A percentile compares a stretch with the other conserved stretches of the same genome.
Evolutionary conservation across 2,888 invertebrate genomes (phyloP).

Genomic region (Sisyra terminalis): DNA sequence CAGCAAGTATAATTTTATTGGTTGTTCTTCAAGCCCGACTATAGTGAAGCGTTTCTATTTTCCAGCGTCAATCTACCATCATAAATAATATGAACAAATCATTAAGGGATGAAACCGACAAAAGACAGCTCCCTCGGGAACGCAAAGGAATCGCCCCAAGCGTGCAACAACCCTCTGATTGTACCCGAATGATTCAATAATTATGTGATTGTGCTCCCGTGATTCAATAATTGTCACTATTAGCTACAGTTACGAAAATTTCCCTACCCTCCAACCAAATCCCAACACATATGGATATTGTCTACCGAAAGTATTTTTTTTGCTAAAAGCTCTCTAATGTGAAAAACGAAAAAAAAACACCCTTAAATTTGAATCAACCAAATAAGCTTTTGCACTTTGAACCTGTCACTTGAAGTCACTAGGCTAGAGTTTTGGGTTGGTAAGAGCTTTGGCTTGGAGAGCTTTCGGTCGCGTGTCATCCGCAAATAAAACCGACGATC

Average conservation of each 20-base stretch:
- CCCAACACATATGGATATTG: not conserved
- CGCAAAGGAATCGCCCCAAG: not conserved
- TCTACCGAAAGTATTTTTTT: no score
- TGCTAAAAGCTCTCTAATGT: not conserved
- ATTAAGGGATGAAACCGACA: not conserved
- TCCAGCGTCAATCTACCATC: no score
- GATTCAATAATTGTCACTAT: constrained; percentile 25
- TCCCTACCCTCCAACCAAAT: not conserved
- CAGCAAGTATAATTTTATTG: no score
- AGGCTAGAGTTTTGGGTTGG: no score
- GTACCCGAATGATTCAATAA: constrained; percentile 23
- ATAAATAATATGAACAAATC: not conserved
- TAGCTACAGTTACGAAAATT: constrained; percentile 9
- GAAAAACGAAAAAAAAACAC: no score
- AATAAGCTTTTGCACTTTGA: no score
- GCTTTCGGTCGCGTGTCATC: no score
- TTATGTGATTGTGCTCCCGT: constrained; percentile 24
- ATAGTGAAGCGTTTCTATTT: not conserved
- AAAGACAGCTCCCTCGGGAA: constrained; percentile 1
- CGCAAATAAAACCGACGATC: no score
- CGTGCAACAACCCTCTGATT: constrained; percentile 14
- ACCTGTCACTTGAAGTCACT: no score
- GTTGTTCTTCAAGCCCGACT: no score
- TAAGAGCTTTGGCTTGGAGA: no score
- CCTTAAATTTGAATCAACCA: no score